Base-by-base conservation (phyloP, 1,140 invertebrate species). In the Orius laevigatus region DNA sequence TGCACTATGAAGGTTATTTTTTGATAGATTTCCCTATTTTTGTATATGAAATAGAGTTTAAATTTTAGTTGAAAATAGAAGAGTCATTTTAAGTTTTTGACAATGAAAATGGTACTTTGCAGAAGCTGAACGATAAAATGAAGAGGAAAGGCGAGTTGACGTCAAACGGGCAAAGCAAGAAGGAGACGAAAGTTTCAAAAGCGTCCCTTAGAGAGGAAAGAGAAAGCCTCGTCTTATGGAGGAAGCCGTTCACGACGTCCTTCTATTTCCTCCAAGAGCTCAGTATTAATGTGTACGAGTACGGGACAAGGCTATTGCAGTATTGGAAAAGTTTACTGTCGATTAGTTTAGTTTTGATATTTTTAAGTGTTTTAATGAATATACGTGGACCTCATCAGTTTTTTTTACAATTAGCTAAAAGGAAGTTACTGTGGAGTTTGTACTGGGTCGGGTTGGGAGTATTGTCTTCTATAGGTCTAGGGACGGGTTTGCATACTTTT, bases 401-500 rank as follows among this genome's bases (percentile, higher is more conserved):
- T 56, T 70, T 76, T 36, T 60, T 71, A 36, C 62, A 66, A 50
- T 49, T 61, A n/a, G 55, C 65, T 44, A 65, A 66, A 53, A 61
- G 57, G 45, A 70, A 71, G 59, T 57, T 73, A 33, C 66, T 70
- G 58, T 93, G 88, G 82, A 88, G 79, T 68, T 59, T 76, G 6
- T 98, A 95, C 70, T 98, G 95, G 95, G 70, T 94, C 52, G 81
- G 90, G 9, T 72, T 98, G 41, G 95, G 95, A 31, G 81, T 98
- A 14, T 73, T 98, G 44, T 97, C 93, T 16, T 97, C 92, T 8
- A 90, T 98, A 40, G 95, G 96, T 1, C 70, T 99, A 25, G 96
- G 96, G 10, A 97, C 93, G 0, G 96, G 95, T 5, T 74, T 98
- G 18, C 96, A 99, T 64, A 99, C 95, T 45, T 99, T 99, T 70